Evolutionary conservation across 2,888 invertebrate species (phyloP), one percentile per base, ranked within the genome.

Genomic region (Tenodera sinensis): DNA sequence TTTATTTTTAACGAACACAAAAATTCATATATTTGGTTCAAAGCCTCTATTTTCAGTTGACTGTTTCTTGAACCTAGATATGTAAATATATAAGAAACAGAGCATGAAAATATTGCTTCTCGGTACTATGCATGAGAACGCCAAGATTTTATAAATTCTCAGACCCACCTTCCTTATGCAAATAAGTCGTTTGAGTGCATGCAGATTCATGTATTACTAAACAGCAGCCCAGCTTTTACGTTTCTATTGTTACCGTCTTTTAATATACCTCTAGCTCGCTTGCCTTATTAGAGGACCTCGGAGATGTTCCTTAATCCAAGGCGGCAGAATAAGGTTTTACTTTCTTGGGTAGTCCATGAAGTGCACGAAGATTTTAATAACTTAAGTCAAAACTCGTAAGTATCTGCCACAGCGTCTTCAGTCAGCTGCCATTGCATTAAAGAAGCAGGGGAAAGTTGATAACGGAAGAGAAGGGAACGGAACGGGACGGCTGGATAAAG

Each of bases 351-450:
- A 83, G 28, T 54, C 25, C 20, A 12, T 25, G 34, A 86, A 84
- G 15, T 71, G 15, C 88, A 84, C 30, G 71, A 85, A 88, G 90
- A 89, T 90, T 90, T 90, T 90, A 90, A 90, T 90, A 90, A 90
- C 89, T 90, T 89, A 90, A 90, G 89, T 90, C 89, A 85, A 82
- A 89, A 89, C 88, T 89, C 90, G 89, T 90, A 90, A 90, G 90
- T 89, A 88, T 89, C 85, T 85, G 42, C 28, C 71, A 54, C 28
- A 28, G 1, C 6, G 84, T 85, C 85, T 71, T 71, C 54, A 71
- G 54, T 47, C 85, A 85, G 85, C 85, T 85, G 85, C 85, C 85
- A 28, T 12, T n/a, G 47, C 27, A 71, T 20, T 71, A 71, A 71
- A 71, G 54, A 71, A 20, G 2, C 54, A 71, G 54, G 54, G 54